Percentiles rank a stretch among this genome's conserved stretches.
Conservation (phyloP, 2,797 vertebrate species). For the Cuculus canorus region DNA sequence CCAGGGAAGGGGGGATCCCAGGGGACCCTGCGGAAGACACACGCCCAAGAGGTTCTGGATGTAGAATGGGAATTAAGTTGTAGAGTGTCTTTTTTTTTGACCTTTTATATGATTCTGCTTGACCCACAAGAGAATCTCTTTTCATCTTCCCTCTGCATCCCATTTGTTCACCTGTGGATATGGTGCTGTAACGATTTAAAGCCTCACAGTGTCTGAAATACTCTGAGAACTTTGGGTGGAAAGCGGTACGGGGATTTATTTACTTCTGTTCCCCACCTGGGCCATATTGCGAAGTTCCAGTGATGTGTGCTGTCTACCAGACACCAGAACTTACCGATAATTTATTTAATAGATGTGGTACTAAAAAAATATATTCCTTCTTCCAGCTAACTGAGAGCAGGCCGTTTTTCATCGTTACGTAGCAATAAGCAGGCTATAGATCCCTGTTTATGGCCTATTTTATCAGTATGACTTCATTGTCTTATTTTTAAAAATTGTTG, state of each 20-base stretch:
- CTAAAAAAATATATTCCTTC: background rate
- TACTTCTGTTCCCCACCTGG: background rate
- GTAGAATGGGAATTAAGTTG: background rate
- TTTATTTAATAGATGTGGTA: background rate
- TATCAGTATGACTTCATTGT: slow-evolving; percentile 40
- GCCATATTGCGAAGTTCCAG: background rate
- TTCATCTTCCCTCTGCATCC: background rate
- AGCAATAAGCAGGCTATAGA: slow-evolving; percentile 45
- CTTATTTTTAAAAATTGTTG: slow-evolving; percentile 38
- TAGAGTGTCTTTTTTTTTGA: rapidly evolving
- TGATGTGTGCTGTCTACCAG: background rate
- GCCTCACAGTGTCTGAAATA: background rate
- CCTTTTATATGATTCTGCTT: background rate
- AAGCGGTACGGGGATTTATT: background rate
- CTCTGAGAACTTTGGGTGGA: background rate
- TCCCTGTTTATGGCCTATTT: slow-evolving; percentile 37
- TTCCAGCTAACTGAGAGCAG: background rate
- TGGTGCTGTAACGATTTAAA: rapidly evolving
- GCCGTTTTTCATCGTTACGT: slow-evolving; percentile 42
- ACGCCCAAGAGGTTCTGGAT: background rate
- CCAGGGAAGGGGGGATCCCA: background rate
- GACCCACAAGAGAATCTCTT: background rate
- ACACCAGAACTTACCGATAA: background rate
- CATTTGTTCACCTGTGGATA: background rate
- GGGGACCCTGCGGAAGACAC: background rate